Percentiles rank a stretch among this genome's conserved stretches.
Conservation (phyloP, 2,113 vertebrate genomes). For the Microcebus tavaratra region DNA sequence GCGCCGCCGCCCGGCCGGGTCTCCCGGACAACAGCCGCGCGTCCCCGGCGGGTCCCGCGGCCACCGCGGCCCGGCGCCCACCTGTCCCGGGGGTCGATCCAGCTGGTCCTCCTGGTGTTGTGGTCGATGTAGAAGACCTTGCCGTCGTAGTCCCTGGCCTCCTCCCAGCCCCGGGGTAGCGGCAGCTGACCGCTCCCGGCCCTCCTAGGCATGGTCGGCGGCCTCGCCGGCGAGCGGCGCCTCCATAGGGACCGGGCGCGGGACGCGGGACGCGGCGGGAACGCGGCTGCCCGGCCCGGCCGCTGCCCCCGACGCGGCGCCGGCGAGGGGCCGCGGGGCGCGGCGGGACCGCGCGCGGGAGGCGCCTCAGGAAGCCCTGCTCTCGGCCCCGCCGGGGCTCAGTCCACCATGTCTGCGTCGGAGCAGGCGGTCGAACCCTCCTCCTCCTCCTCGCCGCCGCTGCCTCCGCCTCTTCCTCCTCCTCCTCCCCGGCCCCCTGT, state of each 20-base stretch:
- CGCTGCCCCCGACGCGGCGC: not conserved
- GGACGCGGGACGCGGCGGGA: constrained; percentile 69
- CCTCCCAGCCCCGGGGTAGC: constrained; percentile 92
- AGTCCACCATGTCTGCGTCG: constrained; percentile 81
- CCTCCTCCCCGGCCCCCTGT: constrained; percentile 74
- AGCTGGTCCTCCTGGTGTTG: constrained; percentile 90
- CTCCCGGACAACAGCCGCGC: constrained; percentile 68
- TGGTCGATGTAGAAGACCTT: constrained; percentile 92
- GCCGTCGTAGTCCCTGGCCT: constrained; percentile 90
- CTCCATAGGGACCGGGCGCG: constrained; percentile 87
- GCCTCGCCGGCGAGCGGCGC: constrained; percentile 80
- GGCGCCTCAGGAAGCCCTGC: constrained; percentile 57
- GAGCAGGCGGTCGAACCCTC: constrained; percentile 62
- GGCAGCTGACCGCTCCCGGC: constrained; percentile 90
- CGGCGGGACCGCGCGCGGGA: constrained; percentile 48
- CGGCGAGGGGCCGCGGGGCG: not conserved
- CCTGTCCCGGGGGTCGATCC: constrained; percentile 92
- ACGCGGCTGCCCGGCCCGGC: not conserved
- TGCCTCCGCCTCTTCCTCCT: constrained; percentile 74
- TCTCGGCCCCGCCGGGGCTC: constrained; percentile 63
- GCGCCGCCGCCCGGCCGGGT: constrained; percentile 33
- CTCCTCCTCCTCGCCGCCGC: constrained; percentile 65
- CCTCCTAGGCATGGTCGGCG: constrained; percentile 90
- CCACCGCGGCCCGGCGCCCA: constrained; percentile 73
- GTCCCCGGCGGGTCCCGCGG: constrained; percentile 29